Evolutionary conservation across 37 sponge, comb jelly and placozoan species (phyloP).

Genomic region (Diacarnus erythraeanus): DNA sequence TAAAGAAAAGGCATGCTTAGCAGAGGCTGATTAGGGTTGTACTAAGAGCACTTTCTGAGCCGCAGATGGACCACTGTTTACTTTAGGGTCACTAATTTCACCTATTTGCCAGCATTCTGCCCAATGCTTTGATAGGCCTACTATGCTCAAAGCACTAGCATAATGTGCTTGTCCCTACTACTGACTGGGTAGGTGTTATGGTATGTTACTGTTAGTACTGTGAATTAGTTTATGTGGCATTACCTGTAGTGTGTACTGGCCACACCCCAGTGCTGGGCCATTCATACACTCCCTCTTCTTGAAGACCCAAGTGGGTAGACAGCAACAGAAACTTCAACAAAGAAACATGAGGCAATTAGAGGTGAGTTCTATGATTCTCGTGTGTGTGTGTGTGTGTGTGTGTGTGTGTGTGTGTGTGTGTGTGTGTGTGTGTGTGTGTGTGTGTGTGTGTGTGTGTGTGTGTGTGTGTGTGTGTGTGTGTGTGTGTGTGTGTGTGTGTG

Average conservation of each 20-base stretch:
- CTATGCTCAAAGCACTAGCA: too few relatives aligned
- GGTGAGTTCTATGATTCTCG: neutral
- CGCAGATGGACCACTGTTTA: too few relatives aligned
- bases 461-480: constrained; percentile 61
- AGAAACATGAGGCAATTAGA: constrained; percentile 75
- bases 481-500: constrained; percentile 57
- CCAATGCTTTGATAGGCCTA: too few relatives aligned
- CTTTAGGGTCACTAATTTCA: too few relatives aligned
- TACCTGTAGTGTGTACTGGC: neutral
- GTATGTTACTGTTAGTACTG: neutral
- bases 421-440: constrained; percentile 22
- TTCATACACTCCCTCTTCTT: constrained; percentile 63
- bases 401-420: neutral
- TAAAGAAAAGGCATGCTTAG: too few relatives aligned
- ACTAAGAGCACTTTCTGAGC: too few relatives aligned
- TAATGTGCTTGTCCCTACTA: too few relatives aligned
- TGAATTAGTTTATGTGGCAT: neutral
- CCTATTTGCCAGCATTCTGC: too few relatives aligned
- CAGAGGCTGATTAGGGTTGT: too few relatives aligned
- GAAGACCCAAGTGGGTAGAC: constrained; percentile 41
- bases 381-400: neutral
- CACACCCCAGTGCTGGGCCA: constrained; percentile 60
- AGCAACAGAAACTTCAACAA: constrained; percentile 45
- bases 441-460: constrained; percentile 39
- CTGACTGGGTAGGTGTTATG: neutral